phyloP scores from a whole-genome alignment of 2,888 invertebrate genomes.

The Sicus ferrugineus region DNA sequence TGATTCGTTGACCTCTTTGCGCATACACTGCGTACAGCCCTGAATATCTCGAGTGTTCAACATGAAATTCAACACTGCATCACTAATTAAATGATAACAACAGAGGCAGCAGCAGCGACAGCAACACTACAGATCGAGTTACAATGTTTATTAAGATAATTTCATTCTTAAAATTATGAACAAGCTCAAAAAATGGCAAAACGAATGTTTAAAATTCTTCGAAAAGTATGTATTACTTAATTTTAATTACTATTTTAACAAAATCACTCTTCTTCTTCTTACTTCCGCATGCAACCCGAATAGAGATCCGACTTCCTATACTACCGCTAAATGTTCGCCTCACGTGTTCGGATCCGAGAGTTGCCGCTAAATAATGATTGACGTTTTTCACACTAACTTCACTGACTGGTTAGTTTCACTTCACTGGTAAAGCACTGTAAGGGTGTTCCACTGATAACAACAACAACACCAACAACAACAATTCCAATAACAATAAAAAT shows the following conservation, averaged over 20 bases:
- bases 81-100: conserved; percentile 18
- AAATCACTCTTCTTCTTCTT: background rate
- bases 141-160: background rate
- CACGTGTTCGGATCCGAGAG: no score
- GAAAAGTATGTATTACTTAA: background rate
- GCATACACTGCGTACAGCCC: conserved; percentile 8
- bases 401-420: conserved; percentile 8
- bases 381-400: conserved; percentile 17
- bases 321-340: no score
- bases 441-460: conserved; percentile 4
- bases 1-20: conserved; percentile 26
- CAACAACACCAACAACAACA: background rate
- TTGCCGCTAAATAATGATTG: conserved; percentile 18
- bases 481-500: conserved; percentile 7
- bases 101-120: background rate
- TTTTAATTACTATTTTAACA: background rate
- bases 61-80: conserved; percentile 15
- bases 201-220: background rate
- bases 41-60: background rate
- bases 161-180: background rate
- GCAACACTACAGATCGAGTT: background rate
- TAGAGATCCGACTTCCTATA: no score
- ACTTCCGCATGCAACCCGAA: conserved; percentile 2
- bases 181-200: background rate
- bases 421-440: background rate